These are phyloP conservation scores for Leucania comma DNA, from an alignment of 2,888 invertebrate genomes.

Conservation along the genomic window DNA sequence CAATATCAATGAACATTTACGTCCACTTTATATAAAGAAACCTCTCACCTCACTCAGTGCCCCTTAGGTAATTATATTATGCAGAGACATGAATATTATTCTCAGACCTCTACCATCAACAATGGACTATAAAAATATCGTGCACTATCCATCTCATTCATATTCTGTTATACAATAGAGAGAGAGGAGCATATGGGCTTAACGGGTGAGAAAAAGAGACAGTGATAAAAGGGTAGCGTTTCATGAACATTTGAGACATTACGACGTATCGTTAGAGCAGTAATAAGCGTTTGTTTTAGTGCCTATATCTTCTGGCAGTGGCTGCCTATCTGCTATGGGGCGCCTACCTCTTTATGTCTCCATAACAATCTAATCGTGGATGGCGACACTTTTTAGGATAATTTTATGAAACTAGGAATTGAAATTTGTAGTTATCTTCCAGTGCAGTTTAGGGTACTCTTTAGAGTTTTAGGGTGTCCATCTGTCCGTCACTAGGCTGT, in stretches of 20 bases:
- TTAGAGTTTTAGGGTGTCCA: too few relatives aligned
- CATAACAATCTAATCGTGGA: conserved; percentile 36
- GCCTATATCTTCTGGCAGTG: conserved; percentile 56
- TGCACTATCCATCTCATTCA: conserved; percentile 63
- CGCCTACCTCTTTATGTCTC: conserved; percentile 47
- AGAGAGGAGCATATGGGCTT: conserved; percentile 41
- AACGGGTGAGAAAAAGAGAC: conserved; percentile 41
- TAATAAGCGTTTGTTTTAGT: conserved; percentile 67
- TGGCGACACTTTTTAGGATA: not conserved
- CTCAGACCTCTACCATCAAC: conserved; percentile 48
- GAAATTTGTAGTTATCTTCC: not conserved
- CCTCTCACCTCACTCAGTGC: not conserved
- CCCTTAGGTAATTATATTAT: conserved; percentile 26
- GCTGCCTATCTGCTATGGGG: conserved; percentile 49
- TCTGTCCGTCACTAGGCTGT: too few relatives aligned
- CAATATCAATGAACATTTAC: not conserved
- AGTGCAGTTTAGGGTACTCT: not conserved
- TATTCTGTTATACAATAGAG: conserved; percentile 59
- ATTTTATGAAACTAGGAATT: not conserved
- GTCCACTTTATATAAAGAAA: not conserved
- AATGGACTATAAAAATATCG: conserved; percentile 58
- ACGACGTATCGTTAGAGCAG: conserved; percentile 65
- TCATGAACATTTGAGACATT: conserved; percentile 63
- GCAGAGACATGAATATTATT: conserved; percentile 29
- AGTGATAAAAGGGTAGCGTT: conserved; percentile 59